Percentiles rank a stretch among this genome's conserved stretches.
Evolutionary conservation across 2,888 invertebrate species (phyloP).

Genomic region (Sialis lutaria): DNA sequence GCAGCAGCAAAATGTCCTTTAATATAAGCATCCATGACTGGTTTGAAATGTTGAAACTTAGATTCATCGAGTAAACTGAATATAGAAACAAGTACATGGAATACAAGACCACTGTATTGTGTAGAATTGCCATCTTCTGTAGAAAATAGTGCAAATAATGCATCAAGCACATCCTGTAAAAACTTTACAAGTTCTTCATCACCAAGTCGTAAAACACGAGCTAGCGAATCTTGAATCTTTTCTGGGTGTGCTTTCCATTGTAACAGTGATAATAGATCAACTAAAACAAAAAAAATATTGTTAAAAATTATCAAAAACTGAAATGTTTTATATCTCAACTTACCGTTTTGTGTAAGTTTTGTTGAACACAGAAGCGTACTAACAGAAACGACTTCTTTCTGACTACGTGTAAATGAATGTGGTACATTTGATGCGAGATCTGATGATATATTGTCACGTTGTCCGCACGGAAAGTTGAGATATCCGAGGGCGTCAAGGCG

Average conservation of each 20-base stretch:
- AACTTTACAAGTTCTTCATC: slow-evolving; percentile 90
- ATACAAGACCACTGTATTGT: slow-evolving; percentile 76
- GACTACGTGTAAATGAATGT: slow-evolving; percentile 53
- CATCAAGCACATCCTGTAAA: slow-evolving; percentile 84
- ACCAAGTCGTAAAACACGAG: slow-evolving; percentile 63
- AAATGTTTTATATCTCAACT: slow-evolving; percentile 9
- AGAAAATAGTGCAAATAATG: slow-evolving; percentile 82
- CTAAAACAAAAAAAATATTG: slow-evolving; percentile 28
- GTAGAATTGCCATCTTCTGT: slow-evolving; percentile 85
- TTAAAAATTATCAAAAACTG: not conserved
- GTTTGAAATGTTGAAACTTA: slow-evolving; percentile 87
- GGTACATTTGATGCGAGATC: slow-evolving; percentile 26
- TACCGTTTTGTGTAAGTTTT: slow-evolving; percentile 90
- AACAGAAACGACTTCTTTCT: slow-evolving; percentile 69
- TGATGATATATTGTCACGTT: slow-evolving; percentile 32
- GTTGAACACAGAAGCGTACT: slow-evolving; percentile 82
- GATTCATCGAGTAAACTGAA: slow-evolving; percentile 78
- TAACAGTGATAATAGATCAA: slow-evolving; percentile 70
- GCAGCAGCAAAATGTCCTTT: slow-evolving; percentile 90
- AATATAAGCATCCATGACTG: slow-evolving; percentile 87
- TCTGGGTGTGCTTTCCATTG: slow-evolving; percentile 87
- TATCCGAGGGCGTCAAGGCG: slow-evolving; percentile 50
- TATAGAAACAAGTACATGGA: slow-evolving; percentile 81
- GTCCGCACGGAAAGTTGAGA: slow-evolving; percentile 42
- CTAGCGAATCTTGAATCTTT: slow-evolving; percentile 68